Conservation (phyloP, 2,888 invertebrate genomes). For the Temnothorax ravouxi region DNA sequence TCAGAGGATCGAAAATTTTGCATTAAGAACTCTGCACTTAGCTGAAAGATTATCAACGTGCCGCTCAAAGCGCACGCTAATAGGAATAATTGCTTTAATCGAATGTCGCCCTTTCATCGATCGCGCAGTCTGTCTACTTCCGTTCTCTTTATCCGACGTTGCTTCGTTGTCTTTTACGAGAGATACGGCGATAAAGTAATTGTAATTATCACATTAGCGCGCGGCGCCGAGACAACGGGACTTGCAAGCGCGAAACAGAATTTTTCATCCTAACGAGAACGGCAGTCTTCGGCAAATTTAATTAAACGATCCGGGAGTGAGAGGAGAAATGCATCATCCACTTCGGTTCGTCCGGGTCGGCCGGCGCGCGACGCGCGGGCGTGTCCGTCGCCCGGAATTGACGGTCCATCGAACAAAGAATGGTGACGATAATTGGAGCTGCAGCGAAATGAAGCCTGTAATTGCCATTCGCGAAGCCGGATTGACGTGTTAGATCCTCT, state of each 20-base stretch:
- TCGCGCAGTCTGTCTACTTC: slow-evolving; percentile 11
- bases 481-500: slow-evolving; percentile 43
- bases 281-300: slow-evolving; percentile 66
- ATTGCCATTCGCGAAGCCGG: slow-evolving; percentile 59
- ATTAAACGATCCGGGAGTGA: slow-evolving; percentile 70
- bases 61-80: slow-evolving; percentile 43
- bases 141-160: slow-evolving; percentile 15
- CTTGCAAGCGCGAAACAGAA: slow-evolving; percentile 45
- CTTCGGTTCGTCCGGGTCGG: slow-evolving; percentile 40
- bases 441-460: slow-evolving; percentile 60
- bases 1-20: not conserved
- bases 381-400: slow-evolving; percentile 65
- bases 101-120: slow-evolving; percentile 53
- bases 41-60: slow-evolving; percentile 13
- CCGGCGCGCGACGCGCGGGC: too few relatives aligned
- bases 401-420: slow-evolving; percentile 66
- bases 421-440: slow-evolving; percentile 74
- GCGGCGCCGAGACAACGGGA: slow-evolving; percentile 36
- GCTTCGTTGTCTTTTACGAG: slow-evolving; percentile 29
- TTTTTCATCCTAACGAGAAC: slow-evolving; percentile 54
- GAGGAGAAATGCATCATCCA: slow-evolving; percentile 58
- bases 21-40: not conserved
- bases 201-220: slow-evolving; percentile 76
- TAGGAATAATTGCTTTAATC: slow-evolving; percentile 63
- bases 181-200: slow-evolving; percentile 69